A percentile compares a stretch with the other conserved stretches of the same genome.
Conservation (phyloP, 2,888 invertebrate genomes). For the Dinocampus coccinellae region DNA sequence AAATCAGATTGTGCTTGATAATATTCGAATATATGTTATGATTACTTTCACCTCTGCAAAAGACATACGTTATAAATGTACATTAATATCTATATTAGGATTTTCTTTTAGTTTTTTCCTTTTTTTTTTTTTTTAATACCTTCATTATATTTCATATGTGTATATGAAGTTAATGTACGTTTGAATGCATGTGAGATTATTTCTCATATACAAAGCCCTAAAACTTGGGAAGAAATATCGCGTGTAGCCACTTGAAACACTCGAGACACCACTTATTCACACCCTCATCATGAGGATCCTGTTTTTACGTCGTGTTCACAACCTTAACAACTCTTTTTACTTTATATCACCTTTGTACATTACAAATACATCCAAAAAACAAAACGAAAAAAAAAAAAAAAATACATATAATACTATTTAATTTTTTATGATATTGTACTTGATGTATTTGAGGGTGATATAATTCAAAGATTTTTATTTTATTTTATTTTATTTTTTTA, state of each 20-base stretch:
- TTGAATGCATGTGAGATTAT: slow-evolving; percentile 49
- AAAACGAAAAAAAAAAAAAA: too few species aligned
- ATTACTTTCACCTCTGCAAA: slow-evolving; percentile 7
- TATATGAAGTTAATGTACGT: slow-evolving; percentile 7
- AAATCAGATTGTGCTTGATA: slow-evolving; percentile 16
- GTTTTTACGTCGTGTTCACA: slow-evolving; percentile 30
- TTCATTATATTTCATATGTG: neutral
- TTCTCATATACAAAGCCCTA: slow-evolving; percentile 49
- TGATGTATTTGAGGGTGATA: too few species aligned
- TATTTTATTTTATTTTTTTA: too few species aligned
- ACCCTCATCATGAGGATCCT: slow-evolving; percentile 58
- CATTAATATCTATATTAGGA: neutral
- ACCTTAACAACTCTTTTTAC: slow-evolving; percentile 25
- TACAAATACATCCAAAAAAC: neutral
- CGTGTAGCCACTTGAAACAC: slow-evolving; percentile 54
- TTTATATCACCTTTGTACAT: slow-evolving; percentile 13
- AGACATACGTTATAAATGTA: neutral
- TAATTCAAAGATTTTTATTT: too few species aligned
- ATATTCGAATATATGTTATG: slow-evolving; percentile 14
- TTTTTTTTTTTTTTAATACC: neutral
- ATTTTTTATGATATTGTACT: too few species aligned
- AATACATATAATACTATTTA: too few species aligned
- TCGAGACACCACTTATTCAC: slow-evolving; percentile 64
- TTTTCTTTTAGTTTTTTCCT: neutral
- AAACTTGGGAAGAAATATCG: slow-evolving; percentile 48